These are phyloP conservation scores for Spondyliosoma cantharus DNA, from an alignment of 2,797 vertebrate genomes.

Conservation along the genomic window DNA sequence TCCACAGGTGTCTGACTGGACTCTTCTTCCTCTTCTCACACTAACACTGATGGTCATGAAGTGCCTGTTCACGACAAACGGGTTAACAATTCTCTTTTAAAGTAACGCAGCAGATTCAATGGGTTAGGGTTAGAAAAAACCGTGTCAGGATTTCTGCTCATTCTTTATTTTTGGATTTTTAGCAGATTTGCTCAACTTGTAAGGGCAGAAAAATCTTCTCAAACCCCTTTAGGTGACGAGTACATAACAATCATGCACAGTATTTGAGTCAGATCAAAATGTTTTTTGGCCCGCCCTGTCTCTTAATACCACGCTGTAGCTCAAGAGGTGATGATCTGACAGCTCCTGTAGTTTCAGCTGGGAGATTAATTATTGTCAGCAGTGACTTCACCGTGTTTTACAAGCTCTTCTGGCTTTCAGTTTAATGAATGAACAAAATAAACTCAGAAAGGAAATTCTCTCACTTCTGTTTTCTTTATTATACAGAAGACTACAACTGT, in stretches of 20 bases:
- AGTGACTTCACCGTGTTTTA: no score
- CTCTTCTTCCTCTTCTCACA: conserved; percentile 19
- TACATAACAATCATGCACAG: not conserved
- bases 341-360: no score
- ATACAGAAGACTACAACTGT: no score
- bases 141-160: no score
- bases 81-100: not conserved
- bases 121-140: not conserved
- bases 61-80: not conserved
- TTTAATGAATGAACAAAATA: no score
- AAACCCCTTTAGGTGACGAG: not conserved
- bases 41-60: not conserved
- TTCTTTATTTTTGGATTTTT: not conserved
- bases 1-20: conserved; percentile 20
- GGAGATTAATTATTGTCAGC: no score
- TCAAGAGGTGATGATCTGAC: no score
- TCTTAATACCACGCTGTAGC: no score
- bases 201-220: no score
- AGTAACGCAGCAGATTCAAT: not conserved
- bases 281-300: not conserved
- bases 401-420: no score
- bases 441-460: no score
- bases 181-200: not conserved
- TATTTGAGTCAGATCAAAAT: not conserved
- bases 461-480: no score